Evolutionary conservation across 2,888 invertebrate species (phyloP), one percentile per base, ranked within the genome.

Genomic region (Hedya salicella): DNA sequence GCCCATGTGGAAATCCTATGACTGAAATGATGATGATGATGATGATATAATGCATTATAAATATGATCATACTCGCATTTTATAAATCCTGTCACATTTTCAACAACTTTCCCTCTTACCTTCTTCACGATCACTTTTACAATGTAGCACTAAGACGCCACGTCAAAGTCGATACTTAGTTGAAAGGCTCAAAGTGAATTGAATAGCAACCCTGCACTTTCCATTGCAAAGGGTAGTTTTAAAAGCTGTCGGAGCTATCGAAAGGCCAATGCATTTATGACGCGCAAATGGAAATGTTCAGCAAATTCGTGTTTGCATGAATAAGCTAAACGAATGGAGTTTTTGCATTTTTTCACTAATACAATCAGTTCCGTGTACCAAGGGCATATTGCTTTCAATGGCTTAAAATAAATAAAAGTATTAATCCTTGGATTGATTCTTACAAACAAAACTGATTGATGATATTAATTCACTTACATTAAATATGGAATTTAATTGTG

Each of bases 231-330:
- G 44, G 36, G n/a, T 36, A 0, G 30, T 30, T 57, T 17, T 57
- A 30, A 44, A 57, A 13, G 44, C 44, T 42, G 16, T 32, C 13
- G 30, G 25, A 16, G 17, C 30, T 25, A 44, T 57, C 44, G 56
- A 17, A 56, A 57, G 30, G 30, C 42, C 30, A 30, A 56, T 44
- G 44, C 19, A 44, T 44, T 32, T 44, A 16, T 44, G 44, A 30
- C 42, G n/a, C 30, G 42, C 25, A 30, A 56, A 56, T 16, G 44
- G 44, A 17, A 44, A 21, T 11, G 17, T 9, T 6, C 56, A 30
- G 32, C 1, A 14, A 57, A 44, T 30, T 44, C 17, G 16, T 44
- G 17, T 39, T 44, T 30, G n/a, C 6, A 13, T 42, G 16, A 16
- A 42, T 3, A 56, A 21, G 9, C 11, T 9, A 30, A 19, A 6